phyloP scores from a whole-genome alignment of 2,113 vertebrate species.

The Malurus elegans region DNA sequence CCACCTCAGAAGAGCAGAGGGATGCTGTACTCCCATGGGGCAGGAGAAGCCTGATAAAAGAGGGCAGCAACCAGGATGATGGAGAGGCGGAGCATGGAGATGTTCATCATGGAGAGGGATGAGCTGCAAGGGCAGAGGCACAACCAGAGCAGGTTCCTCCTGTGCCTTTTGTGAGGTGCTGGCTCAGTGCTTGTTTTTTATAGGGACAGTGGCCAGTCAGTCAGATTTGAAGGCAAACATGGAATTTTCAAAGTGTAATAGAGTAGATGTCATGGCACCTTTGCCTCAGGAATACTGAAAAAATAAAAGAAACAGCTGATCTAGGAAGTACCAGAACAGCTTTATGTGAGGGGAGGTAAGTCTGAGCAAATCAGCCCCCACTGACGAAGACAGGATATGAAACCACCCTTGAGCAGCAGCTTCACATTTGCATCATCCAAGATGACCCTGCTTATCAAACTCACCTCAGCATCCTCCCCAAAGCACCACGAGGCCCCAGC shows the following conservation, averaged over 20 bases:
- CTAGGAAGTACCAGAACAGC: background rate
- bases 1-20: background rate
- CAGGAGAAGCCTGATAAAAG: background rate
- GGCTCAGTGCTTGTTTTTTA: background rate
- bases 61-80: background rate
- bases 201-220: background rate
- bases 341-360: background rate
- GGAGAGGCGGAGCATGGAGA: background rate
- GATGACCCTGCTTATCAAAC: background rate
- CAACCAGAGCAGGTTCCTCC: background rate
- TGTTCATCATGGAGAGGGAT: background rate
- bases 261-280: background rate
- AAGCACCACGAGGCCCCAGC: background rate
- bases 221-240: background rate
- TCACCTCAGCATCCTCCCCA: background rate
- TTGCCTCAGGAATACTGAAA: background rate
- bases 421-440: background rate
- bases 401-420: background rate
- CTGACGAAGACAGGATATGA: constrained; percentile 20
- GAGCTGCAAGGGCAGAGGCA: background rate
- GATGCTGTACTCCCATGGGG: background rate
- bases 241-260: background rate
- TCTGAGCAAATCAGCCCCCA: background rate
- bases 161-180: background rate
- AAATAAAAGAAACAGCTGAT: background rate